Base-by-base conservation (phyloP, 2,888 invertebrate species). In the Argynnis bischoffii region DNA sequence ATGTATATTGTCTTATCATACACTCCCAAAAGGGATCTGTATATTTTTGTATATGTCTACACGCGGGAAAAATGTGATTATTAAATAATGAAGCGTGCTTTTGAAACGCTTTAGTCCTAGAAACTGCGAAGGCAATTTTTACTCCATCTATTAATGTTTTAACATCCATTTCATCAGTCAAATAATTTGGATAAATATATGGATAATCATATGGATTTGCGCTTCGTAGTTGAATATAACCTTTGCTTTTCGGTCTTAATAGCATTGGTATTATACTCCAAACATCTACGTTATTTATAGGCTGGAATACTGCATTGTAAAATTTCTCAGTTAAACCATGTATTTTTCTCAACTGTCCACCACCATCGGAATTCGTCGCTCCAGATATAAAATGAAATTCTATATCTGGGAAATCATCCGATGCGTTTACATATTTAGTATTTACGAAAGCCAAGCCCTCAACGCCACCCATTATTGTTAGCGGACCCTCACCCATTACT, bases 361-460 rank as follows among this genome's bases (percentile, higher is more conserved):
- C 98, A 0, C 96, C 97, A 80, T 98, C 98, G 0, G 97, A 97
- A 80, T 96, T 97, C 0, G 97, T 96, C 4, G 97, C 96, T 8
- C 97, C 97, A 0, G 97, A 97, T 51, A 97, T 95, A 77, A 98
- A 97, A 84, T 98, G 98, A 77, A 98, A 96, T 81, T 98, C 97
- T 48, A 98, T 96, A 77, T 98, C 98, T 0, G 98, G 98, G 83
- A 95, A 97, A 81, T 98, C 98, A 1, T 96, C 94, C 0, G 95
- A 93, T 0, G 93, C 94, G 76, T 98, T 98, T 0, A 94, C 95
- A 78, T 96, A 97, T 82, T 97, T 97, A 0, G 98, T 98, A 74
- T 97, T 97, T 16, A 98, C 96, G 83, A 97, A 98, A 0, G 96
- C 98, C n/a, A 98, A 84, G 0, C 96, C 97, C 88, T 98, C 98